Evolutionary conservation across 2,113 vertebrate species (phyloP), one percentile per base, ranked within the genome.

Genomic region (Phaethon lepturus): DNA sequence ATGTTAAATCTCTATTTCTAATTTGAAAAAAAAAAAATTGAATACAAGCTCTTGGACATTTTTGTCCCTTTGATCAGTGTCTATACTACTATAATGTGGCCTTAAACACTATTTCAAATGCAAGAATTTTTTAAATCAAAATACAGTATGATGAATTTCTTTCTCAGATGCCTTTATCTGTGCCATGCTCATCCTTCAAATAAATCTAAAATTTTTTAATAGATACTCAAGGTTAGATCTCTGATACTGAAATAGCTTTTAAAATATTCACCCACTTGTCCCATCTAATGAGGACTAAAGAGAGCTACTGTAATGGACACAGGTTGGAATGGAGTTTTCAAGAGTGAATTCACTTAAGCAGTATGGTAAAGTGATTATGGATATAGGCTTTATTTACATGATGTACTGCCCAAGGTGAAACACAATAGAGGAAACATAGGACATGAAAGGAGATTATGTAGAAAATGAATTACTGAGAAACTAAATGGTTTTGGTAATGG

Each of bases 401-500:
- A 95, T 95, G 29, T 90, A 96, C 47, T 84, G 90, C 83, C 86
- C 95, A 97, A 97, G 93, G 96, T 95, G 91, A 97, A 97, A 78
- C 64, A 86, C 88, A 95, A 85, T 78, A 91, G 79, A 95, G 86
- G 69, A 92, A 97, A 93, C 52, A 60, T 17, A 49, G 79, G 64
- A 91, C 86, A 80, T 86, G 76, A 94, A 95, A 94, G 66, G 38
- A 95, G 56, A 95, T 97, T 95, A 94, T 64, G 60, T 71, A 90
- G 93, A 89, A 97, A 96, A 94, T 95, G 76, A 92, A 95, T 97
- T 89, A 91, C 91, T 58, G 83, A 82, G 73, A 91, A 96, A 88
- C 90, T 86, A 93, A 97, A 95, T 92, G 95, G 94, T 75, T 95
- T 91, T 81, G 86, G 79, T 96, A 97, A 97, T 96, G 95, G 94